Evolutionary conservation across 2,888 invertebrate species (phyloP).

Genomic region (Hyposoter didymator): DNA sequence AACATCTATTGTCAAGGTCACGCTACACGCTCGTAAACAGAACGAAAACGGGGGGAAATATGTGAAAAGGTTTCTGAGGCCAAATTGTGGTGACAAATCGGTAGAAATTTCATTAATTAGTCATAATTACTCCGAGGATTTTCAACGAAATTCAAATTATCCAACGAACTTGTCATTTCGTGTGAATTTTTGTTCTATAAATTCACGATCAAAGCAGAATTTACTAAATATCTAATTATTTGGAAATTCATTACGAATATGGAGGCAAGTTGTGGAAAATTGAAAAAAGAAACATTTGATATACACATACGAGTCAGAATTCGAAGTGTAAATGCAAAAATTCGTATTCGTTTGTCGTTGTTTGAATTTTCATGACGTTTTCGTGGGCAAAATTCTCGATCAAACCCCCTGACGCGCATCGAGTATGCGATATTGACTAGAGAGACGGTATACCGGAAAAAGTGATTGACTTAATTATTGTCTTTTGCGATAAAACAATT

Average conservation of each 20-base stretch:
- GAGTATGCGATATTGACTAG: too few relatives aligned
- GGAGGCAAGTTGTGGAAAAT: neutral
- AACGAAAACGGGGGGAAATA: neutral
- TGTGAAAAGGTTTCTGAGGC: neutral
- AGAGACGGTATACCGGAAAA: too few relatives aligned
- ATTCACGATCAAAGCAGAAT: neutral
- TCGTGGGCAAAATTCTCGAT: constrained; percentile 1
- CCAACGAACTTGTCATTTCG: neutral
- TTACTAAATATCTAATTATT: neutral
- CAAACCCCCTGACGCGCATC: too few relatives aligned
- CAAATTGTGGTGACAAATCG: neutral
- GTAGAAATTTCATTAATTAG: neutral
- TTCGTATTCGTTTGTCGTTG: neutral
- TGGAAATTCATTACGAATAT: neutral
- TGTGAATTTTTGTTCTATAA: neutral
- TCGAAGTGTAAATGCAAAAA: neutral
- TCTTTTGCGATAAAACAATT: too few relatives aligned
- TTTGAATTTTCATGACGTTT: constrained; percentile 1
- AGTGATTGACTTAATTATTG: too few relatives aligned
- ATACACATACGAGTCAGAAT: too few relatives aligned
- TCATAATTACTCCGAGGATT: neutral
- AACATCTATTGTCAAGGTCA: constrained; percentile 61
- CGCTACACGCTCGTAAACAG: constrained; percentile 6
- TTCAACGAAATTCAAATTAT: neutral
- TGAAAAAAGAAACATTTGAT: neutral